Evolutionary conservation across 1,140 invertebrate genomes (phyloP).

Genomic region (Augochlora pura): DNA sequence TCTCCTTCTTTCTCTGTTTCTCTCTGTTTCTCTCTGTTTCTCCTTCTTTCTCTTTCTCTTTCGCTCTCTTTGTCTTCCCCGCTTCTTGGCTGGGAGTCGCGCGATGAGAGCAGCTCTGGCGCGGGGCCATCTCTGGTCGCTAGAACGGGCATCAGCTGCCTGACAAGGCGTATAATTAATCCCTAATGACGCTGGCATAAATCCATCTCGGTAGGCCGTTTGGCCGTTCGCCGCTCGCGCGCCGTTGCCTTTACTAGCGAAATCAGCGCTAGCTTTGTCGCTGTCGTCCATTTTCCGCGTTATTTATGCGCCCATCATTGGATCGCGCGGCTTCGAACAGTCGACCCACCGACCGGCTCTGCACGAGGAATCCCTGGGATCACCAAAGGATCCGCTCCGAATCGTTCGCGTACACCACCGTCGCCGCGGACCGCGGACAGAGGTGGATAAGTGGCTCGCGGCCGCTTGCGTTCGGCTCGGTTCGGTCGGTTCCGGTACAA

Average conservation of each 20-base stretch:
- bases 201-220: conserved; percentile 72
- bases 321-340: conserved; percentile 43
- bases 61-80: background rate
- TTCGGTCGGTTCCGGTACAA: background rate
- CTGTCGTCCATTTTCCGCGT: conserved; percentile 71
- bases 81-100: conserved; percentile 5
- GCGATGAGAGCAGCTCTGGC: conserved; percentile 48
- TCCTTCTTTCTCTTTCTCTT: background rate
- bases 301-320: conserved; percentile 71
- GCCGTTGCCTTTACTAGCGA: conserved; percentile 68
- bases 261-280: conserved; percentile 71
- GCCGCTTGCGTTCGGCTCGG: background rate
- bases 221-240: conserved; percentile 54
- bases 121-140: conserved; percentile 58
- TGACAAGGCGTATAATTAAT: conserved; percentile 77
- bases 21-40: background rate
- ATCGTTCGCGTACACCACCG: background rate
- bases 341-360: conserved; percentile 8
- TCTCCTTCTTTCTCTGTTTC: background rate
- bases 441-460: background rate
- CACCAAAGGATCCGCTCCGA: background rate
- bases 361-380: conserved; percentile 8
- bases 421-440: background rate
- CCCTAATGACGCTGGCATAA: conserved; percentile 76
- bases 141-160: conserved; percentile 72